Evolutionary conservation across 1,140 invertebrate genomes (phyloP).

Genomic region (Chlorops oryzae): DNA sequence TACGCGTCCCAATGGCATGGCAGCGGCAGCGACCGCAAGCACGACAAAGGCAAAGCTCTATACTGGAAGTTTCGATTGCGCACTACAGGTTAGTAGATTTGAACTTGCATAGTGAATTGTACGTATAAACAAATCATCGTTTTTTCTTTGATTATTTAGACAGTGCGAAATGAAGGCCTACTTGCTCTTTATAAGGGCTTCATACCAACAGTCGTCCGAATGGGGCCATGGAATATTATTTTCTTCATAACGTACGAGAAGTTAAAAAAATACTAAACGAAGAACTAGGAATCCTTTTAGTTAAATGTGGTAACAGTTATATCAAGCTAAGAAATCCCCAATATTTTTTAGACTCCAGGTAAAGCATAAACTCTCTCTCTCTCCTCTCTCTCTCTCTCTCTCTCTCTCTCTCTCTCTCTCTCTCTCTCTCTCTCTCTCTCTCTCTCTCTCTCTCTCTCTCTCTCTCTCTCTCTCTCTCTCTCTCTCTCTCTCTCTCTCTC

Average conservation of each 20-base stretch:
- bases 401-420: no score
- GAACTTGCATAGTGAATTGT: slow-evolving; percentile 1
- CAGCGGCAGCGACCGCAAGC: slow-evolving; percentile 39
- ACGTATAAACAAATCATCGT: background rate
- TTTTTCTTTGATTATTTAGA: slow-evolving; percentile 33
- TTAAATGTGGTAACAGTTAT: no score
- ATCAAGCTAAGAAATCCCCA: no score
- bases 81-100: slow-evolving; percentile 62
- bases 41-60: slow-evolving; percentile 59
- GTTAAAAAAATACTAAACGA: slow-evolving; percentile 61
- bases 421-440: no score
- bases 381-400: no score
- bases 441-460: no score
- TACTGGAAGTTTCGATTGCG: slow-evolving; percentile 81
- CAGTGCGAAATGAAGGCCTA: slow-evolving; percentile 61
- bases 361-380: no score
- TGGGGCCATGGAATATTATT: slow-evolving; percentile 97
- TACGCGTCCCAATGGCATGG: slow-evolving; percentile 49
- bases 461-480: no score
- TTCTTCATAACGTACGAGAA: slow-evolving; percentile 96
- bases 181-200: slow-evolving; percentile 92
- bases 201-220: slow-evolving; percentile 87
- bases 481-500: no score
- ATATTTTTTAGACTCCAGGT: no score
- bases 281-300: background rate